These are phyloP conservation scores for Catalaphyllia jardinei DNA, from an alignment of 64 coral and sea anemone genomes.

Conservation along the genomic window DNA sequence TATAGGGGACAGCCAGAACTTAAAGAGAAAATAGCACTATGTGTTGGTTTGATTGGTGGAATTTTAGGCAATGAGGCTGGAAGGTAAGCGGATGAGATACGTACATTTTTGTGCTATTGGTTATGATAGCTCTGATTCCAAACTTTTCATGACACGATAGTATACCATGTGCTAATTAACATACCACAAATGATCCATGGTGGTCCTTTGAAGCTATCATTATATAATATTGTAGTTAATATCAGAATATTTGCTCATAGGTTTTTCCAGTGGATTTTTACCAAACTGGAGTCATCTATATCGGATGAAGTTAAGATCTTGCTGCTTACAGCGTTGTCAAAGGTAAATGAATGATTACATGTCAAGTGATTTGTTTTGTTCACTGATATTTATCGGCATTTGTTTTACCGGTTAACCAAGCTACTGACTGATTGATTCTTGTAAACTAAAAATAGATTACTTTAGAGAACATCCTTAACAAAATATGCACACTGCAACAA, in stretches of 20 bases:
- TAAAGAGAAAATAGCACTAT: slow-evolving; percentile 88
- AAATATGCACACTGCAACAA: no score
- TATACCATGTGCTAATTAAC: no score
- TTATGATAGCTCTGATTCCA: no score
- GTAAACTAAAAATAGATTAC: no score
- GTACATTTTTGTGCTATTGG: background rate
- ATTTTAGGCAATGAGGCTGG: slow-evolving; percentile 86
- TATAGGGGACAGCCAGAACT: slow-evolving; percentile 75
- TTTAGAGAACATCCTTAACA: no score
- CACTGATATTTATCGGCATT: no score
- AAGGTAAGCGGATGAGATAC: slow-evolving; percentile 60
- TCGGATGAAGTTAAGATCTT: slow-evolving; percentile 71
- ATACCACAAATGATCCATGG: no score
- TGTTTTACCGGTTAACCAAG: no score
- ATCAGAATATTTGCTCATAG: background rate
- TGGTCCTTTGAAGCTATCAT: background rate
- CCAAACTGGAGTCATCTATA: slow-evolving; percentile 65
- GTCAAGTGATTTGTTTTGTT: background rate
- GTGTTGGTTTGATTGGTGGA: slow-evolving; percentile 77
- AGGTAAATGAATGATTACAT: slow-evolving; percentile 17
- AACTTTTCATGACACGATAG: no score
- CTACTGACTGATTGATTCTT: no score
- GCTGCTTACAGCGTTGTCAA: slow-evolving; percentile 50
- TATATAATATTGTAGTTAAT: background rate
- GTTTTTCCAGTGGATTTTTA: slow-evolving; percentile 74